These are phyloP conservation scores for Charadrius vociferus DNA, from an alignment of 2,113 vertebrate species.

Conservation along the genomic window DNA sequence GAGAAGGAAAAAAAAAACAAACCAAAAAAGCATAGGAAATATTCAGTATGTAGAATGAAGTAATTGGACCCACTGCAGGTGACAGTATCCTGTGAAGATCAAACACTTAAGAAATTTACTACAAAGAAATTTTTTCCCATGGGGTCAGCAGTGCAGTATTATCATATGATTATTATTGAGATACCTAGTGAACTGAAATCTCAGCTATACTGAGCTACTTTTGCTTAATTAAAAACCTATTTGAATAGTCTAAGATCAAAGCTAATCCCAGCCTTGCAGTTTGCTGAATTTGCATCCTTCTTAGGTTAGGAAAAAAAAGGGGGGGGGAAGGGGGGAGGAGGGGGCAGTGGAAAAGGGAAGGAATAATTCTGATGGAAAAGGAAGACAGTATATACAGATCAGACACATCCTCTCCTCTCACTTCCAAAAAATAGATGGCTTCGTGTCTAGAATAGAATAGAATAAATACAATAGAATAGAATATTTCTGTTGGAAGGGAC, in stretches of 20 bases:
- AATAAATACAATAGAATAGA: not conserved
- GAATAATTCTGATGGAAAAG: not conserved
- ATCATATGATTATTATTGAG: not conserved
- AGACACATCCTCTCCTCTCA: not conserved
- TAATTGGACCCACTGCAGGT: not conserved
- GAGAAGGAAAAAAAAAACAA: not conserved
- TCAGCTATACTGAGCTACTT: not conserved
- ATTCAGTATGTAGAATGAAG: not conserved
- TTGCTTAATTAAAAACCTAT: not conserved
- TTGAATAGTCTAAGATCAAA: not conserved
- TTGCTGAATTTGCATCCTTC: not conserved
- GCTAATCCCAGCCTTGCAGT: not conserved
- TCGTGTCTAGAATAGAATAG: not conserved
- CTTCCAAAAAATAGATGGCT: not conserved
- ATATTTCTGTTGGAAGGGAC: not conserved
- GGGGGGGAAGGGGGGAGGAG: rapidly evolving
- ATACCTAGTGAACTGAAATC: not conserved
- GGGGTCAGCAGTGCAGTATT: not conserved
- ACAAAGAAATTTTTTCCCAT: not conserved
- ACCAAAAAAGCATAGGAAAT: not conserved
- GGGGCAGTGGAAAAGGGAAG: not conserved
- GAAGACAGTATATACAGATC: too few species aligned
- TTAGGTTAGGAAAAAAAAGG: not conserved
- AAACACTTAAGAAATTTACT: not conserved
- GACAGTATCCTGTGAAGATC: not conserved